Evolutionary conservation across 2,797 vertebrate genomes (phyloP).

Genomic region (Alcedo quadribrachys): DNA sequence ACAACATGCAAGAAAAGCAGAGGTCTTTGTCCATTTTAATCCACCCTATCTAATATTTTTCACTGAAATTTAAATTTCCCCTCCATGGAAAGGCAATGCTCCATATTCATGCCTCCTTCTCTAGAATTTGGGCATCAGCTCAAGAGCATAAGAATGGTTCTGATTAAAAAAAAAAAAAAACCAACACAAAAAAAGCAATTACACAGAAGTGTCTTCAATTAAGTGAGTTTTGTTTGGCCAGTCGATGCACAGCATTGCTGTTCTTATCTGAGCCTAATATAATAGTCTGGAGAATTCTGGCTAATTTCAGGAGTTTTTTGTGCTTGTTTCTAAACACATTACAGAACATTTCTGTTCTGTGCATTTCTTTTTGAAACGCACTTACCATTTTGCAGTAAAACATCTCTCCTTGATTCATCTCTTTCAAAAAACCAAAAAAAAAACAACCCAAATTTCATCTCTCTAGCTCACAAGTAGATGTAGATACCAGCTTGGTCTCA

Average conservation of each 20-base stretch:
- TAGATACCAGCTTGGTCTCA: slow-evolving; percentile 24
- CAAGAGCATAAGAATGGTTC: not conserved
- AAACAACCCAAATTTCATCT: not conserved
- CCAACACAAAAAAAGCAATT: not conserved
- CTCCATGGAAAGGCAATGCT: fast-evolving
- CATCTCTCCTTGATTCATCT: not conserved
- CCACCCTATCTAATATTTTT: not conserved
- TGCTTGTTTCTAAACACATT: not conserved
- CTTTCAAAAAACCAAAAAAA: not conserved
- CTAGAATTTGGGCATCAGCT: not conserved
- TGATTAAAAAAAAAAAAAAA: not conserved
- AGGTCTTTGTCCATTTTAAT: not conserved
- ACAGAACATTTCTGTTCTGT: too few species aligned
- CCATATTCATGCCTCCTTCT: not conserved
- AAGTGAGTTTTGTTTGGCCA: not conserved
- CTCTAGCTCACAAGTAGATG: not conserved
- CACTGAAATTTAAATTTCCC: not conserved
- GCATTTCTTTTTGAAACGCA: not conserved
- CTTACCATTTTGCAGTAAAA: not conserved
- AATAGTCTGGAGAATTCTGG: not conserved
- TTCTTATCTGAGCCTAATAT: not conserved
- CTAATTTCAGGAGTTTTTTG: not conserved
- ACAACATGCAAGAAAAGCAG: not conserved
- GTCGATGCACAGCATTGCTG: not conserved
- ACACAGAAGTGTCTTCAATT: not conserved